Evolutionary conservation across 2,797 vertebrate genomes (phyloP).

Genomic region (Smutsia temminckii): DNA sequence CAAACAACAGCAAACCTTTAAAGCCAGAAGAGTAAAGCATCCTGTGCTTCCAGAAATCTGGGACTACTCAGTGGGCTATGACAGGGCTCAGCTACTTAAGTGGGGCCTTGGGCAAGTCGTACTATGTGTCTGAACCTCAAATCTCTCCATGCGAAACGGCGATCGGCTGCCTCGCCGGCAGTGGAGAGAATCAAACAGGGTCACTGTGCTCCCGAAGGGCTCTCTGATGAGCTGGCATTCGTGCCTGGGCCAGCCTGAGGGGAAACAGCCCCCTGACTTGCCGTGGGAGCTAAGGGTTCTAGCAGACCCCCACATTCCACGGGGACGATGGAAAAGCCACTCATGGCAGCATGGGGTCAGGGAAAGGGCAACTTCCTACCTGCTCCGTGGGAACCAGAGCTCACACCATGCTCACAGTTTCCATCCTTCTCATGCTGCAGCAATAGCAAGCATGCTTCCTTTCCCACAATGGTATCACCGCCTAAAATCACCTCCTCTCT

Average conservation of each 20-base stretch:
- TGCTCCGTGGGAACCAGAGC: constrained; percentile 54
- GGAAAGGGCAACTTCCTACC: constrained; percentile 58
- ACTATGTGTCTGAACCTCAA: not conserved
- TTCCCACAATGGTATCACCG: constrained; percentile 48
- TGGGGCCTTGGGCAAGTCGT: not conserved
- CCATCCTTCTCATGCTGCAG: not conserved
- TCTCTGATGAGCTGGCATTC: too few relatives aligned
- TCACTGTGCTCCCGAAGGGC: not conserved
- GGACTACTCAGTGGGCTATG: not conserved
- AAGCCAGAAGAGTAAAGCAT: not conserved
- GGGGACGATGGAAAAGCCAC: not conserved
- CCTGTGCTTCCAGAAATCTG: not conserved
- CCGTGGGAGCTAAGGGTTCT: not conserved
- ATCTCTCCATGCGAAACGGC: fast-evolving
- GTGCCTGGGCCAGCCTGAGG: too few relatives aligned
- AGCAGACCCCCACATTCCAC: not conserved
- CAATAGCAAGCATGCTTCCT: constrained; percentile 41
- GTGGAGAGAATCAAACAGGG: not conserved
- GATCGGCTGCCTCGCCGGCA: not conserved
- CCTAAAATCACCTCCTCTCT: not conserved
- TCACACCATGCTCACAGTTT: constrained; percentile 49
- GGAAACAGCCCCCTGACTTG: not conserved
- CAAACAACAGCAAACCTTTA: not conserved
- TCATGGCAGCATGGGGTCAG: not conserved
- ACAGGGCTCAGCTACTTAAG: too few relatives aligned